These are phyloP conservation scores for Phylloscopus trochiloides DNA, from an alignment of 2,113 vertebrate species.

Conservation along the genomic window DNA sequence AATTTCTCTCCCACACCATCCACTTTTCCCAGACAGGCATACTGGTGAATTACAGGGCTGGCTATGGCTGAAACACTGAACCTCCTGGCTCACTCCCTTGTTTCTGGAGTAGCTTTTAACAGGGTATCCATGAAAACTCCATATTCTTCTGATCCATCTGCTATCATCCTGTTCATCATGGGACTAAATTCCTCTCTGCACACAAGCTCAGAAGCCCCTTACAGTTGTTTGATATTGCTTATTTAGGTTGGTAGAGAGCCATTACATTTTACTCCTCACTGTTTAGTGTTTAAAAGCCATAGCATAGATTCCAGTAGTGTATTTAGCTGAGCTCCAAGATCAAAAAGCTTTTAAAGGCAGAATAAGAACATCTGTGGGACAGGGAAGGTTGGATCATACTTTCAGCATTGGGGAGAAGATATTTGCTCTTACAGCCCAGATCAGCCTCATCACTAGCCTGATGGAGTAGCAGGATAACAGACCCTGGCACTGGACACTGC, in stretches of 20 bases:
- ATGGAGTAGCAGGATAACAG: neutral
- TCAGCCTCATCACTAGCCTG: neutral
- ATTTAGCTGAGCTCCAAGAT: neutral
- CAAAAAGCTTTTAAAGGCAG: neutral
- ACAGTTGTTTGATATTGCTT: neutral
- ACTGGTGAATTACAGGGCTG: neutral
- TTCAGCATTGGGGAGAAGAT: neutral
- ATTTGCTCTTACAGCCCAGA: neutral
- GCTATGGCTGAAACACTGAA: neutral
- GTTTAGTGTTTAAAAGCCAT: neutral
- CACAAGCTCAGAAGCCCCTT: neutral
- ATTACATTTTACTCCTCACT: neutral
- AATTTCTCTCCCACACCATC: accelerated
- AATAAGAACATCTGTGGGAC: neutral
- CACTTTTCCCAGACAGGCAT: neutral
- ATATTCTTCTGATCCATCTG: neutral
- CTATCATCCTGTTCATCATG: neutral
- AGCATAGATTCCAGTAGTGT: neutral
- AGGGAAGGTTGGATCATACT: neutral
- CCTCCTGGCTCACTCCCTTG: neutral
- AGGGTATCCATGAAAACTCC: neutral
- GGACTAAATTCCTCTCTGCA: neutral
- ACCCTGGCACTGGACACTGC: neutral
- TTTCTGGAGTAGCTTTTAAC: neutral
- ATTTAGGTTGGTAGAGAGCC: neutral